Evolutionary conservation across 2,888 invertebrate species (phyloP).

Genomic region (Eupithecia subumbrata): DNA sequence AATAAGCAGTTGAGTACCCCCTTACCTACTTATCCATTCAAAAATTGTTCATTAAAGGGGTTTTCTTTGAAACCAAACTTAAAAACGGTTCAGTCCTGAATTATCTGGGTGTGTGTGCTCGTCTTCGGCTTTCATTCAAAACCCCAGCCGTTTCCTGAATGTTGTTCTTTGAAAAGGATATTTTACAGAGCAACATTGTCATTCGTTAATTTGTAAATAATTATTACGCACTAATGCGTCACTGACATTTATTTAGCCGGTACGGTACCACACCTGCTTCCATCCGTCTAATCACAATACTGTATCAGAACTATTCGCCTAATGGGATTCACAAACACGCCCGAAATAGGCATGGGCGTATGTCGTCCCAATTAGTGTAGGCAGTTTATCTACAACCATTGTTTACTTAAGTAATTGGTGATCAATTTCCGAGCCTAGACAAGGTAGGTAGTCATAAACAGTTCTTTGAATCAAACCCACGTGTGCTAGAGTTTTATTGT

Average conservation of each 20-base stretch:
- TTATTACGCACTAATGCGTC: slow-evolving; percentile 11
- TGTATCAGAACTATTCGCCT: slow-evolving; percentile 22
- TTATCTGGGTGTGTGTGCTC: too few species aligned
- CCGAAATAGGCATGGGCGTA: slow-evolving; percentile 17
- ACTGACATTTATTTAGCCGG: slow-evolving; percentile 14
- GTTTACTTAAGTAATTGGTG: slow-evolving; percentile 1
- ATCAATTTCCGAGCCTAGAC: slow-evolving; percentile 11
- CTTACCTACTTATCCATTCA: too few species aligned
- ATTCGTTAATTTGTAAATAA: slow-evolving; percentile 3
- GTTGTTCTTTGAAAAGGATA: background rate
- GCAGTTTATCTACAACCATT: background rate
- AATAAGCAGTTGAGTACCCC: too few species aligned
- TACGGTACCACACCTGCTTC: slow-evolving; percentile 22
- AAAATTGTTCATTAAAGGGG: too few species aligned
- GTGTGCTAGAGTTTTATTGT: background rate
- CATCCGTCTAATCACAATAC: slow-evolving; percentile 28
- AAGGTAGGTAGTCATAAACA: background rate
- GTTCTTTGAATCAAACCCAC: background rate
- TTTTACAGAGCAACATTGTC: slow-evolving; percentile 2
- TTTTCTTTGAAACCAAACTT: too few species aligned
- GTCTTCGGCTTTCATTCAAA: too few species aligned
- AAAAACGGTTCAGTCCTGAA: too few species aligned
- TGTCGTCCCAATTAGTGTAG: slow-evolving; percentile 16
- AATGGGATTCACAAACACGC: slow-evolving; percentile 23
- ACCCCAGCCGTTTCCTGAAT: too few species aligned